Evolutionary conservation across 2,797 vertebrate genomes (phyloP), one percentile per base, ranked within the genome.

Genomic region (Enteromius anoplus): DNA sequence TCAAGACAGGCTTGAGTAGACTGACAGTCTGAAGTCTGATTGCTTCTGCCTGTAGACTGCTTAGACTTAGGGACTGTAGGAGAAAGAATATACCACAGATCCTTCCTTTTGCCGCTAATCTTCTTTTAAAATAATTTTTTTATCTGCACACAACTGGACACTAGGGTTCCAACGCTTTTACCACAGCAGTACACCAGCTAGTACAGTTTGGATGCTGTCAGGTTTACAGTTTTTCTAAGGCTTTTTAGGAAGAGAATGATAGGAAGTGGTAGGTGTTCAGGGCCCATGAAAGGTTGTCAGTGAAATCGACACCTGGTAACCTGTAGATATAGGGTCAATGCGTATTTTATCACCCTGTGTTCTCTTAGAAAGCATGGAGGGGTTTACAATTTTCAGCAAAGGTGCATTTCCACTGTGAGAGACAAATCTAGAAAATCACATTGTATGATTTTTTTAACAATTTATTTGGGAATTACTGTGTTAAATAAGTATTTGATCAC

Each of bases 241-340:
- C n/a, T 42, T 62, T 55, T 62, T 26, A 17, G 37, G 12, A 76
- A 60, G 21, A 60, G 8, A 34, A 45, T 0, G 6, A 60, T 40
- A 75, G 11, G 21, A n/a, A 55, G 21, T 12, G 21, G 73, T 75
- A 8, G 53, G 53, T 42, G 73, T 75, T 58, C 51, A 75, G 21
- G 34, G 45, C 45, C 26, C 17, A 51, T 51, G 17, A 72, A 75
- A 75, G 3, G 6, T 37, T 55, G 49, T 75, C 71, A 75, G 29
- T 55, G 29, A 75, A 75, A 71, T 49, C 45, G 69, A 71, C 69
- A 71, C 69, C n/a, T n/a, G n/a, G n/a, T n/a, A n/a, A n/a, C n/a
- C n/a, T 45, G 23, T 29, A 55, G 49, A 34, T 55, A n/a, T 26
- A 26, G 26, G 26, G 26, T 26, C 26, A 26, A 26, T 26, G 1